Conservation (phyloP, 1,140 invertebrate species). For the Drosophila rhopaloa region DNA sequence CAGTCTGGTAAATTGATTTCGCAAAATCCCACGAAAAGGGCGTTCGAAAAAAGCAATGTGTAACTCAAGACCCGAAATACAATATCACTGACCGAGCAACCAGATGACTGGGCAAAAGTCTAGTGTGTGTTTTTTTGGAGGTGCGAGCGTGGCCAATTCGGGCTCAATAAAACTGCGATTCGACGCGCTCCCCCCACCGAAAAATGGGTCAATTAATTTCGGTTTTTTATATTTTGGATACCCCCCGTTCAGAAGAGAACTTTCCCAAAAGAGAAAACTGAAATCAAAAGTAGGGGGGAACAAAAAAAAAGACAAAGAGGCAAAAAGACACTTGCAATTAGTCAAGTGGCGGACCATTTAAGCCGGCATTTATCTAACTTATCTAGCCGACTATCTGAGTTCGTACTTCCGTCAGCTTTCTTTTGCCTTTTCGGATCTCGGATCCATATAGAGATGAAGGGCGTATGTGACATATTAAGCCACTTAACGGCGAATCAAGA, state of each 20-base stretch:
- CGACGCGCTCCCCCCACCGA: constrained; percentile 17
- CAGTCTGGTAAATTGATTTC: constrained; percentile 47
- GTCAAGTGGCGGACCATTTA: constrained; percentile 52
- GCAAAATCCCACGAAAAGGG: constrained; percentile 23
- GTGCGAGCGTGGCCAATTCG: constrained; percentile 56
- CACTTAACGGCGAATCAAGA: constrained; percentile 61
- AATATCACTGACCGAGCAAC: constrained; percentile 5
- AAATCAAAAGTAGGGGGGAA: constrained; percentile 50
- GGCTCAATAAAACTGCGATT: constrained; percentile 65
- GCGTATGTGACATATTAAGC: constrained; percentile 60
- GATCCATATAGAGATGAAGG: constrained; percentile 33
- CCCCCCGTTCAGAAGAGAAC: constrained; percentile 44
- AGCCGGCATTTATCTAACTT: constrained; percentile 47
- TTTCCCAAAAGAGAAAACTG: constrained; percentile 60
- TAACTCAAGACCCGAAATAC: neutral
- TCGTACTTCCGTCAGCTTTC: constrained; percentile 73
- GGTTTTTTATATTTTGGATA: neutral
- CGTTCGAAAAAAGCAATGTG: neutral
- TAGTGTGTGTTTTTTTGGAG: constrained; percentile 5
- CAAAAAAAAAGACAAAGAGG: constrained; percentile 1
- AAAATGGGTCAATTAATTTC: constrained; percentile 54
- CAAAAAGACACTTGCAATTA: constrained; percentile 57
- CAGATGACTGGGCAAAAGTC: constrained; percentile 53
- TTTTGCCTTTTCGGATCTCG: constrained; percentile 8
- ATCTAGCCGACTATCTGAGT: constrained; percentile 43